These are phyloP conservation scores for Chrysolina oricalcia DNA, from an alignment of 2,888 invertebrate genomes.

Conservation along the genomic window DNA sequence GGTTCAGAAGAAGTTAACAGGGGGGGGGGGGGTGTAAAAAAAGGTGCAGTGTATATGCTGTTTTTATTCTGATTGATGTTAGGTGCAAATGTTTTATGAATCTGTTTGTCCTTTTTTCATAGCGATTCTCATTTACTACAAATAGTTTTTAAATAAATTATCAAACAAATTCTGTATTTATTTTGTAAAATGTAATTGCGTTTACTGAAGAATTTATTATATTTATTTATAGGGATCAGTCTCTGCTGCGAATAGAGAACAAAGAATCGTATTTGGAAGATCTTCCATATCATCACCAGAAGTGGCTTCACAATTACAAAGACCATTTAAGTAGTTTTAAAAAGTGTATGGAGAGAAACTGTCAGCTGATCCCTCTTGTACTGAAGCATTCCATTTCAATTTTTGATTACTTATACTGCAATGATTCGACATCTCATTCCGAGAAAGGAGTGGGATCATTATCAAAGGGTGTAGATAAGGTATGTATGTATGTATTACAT, in stretches of 20 bases:
- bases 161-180: too few species aligned
- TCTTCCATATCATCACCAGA: slow-evolving; percentile 84
- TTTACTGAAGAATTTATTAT: too few species aligned
- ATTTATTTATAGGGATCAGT: slow-evolving; percentile 79
- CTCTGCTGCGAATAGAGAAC: slow-evolving; percentile 82
- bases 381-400: slow-evolving; percentile 85
- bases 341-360: slow-evolving; percentile 85
- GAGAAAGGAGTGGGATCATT: slow-evolving; percentile 66
- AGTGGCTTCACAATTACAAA: slow-evolving; percentile 83
- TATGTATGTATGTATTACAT: slow-evolving; percentile 22
- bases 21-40: too few species aligned
- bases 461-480: slow-evolving; percentile 75
- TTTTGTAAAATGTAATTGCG: too few species aligned
- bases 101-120: too few species aligned
- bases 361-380: slow-evolving; percentile 80
- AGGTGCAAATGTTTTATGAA: too few species aligned
- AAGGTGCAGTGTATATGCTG: too few species aligned
- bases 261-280: slow-evolving; percentile 84
- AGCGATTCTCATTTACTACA: too few species aligned
- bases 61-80: too few species aligned
- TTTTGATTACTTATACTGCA: slow-evolving; percentile 83
- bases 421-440: slow-evolving; percentile 62
- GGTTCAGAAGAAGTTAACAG: too few species aligned
- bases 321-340: slow-evolving; percentile 84
- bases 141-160: too few species aligned